Percentiles rank a stretch among this genome's conserved stretches.
phyloP scores from a whole-genome alignment of 2,113 vertebrate species.

The Forbesichthys papilliferus region DNA sequence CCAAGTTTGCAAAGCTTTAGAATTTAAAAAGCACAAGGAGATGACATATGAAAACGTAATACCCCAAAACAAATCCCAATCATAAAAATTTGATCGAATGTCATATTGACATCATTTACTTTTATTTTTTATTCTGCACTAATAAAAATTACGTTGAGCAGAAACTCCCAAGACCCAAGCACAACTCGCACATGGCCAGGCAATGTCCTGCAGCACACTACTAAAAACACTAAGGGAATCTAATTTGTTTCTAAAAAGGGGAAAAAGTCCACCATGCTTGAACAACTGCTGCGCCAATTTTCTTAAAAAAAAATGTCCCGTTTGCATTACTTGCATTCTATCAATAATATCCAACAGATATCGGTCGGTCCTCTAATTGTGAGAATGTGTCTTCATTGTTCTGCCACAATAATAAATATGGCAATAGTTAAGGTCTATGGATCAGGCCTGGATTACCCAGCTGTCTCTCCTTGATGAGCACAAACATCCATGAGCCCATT shows the following conservation, averaged over 20 bases:
- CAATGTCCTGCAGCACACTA: no score
- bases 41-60: no score
- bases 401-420: conserved; percentile 85
- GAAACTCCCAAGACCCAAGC: no score
- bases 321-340: conserved; percentile 58
- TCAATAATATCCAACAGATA: conserved; percentile 74
- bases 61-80: no score
- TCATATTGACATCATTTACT: no score
- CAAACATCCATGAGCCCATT: conserved; percentile 62
- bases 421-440: conserved; percentile 75
- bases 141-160: no score
- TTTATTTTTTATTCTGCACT: no score
- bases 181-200: no score
- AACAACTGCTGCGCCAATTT: conserved; percentile 43
- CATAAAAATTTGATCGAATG: no score
- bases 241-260: conserved; percentile 10
- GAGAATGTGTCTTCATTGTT: conserved; percentile 77
- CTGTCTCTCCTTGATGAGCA: conserved; percentile 76
- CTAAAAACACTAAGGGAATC: conserved; percentile 1
- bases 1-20: no score
- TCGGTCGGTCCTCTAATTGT: conserved; percentile 73
- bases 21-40: no score
- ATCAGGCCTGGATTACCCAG: conserved; percentile 77
- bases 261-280: conserved; percentile 8
- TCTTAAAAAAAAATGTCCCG: conserved; percentile 59